Evolutionary conservation across 2,113 vertebrate genomes (phyloP).

Genomic region (Saiga tatarica): DNA sequence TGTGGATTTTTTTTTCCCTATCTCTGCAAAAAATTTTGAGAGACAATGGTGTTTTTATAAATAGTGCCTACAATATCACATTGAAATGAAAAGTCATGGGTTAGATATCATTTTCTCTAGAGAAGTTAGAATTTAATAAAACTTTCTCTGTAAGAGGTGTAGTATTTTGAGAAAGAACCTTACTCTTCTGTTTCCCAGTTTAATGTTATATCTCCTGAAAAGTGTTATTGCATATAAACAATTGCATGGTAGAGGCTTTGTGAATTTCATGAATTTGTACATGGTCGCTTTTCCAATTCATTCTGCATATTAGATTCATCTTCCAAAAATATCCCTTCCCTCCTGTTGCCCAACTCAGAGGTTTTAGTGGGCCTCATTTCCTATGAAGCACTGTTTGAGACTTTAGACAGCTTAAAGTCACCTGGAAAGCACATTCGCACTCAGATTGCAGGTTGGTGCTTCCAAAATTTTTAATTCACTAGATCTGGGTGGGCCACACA

Average conservation of each 20-base stretch:
- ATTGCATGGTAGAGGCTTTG: neutral
- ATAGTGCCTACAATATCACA: neutral
- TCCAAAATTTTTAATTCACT: neutral
- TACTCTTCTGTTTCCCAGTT: constrained; percentile 1
- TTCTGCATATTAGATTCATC: neutral
- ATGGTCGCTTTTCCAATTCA: neutral
- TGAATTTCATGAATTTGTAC: neutral
- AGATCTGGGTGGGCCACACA: neutral
- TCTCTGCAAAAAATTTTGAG: neutral
- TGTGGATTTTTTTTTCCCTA: neutral
- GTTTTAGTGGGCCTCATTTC: neutral
- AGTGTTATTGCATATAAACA: neutral
- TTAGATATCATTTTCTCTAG: neutral
- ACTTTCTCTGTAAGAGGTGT: neutral
- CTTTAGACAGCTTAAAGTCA: neutral
- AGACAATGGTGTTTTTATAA: neutral
- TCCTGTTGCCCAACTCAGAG: neutral
- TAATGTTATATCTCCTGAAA: neutral
- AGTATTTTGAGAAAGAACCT: neutral
- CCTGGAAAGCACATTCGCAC: neutral
- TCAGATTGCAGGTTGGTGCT: neutral
- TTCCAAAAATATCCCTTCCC: neutral
- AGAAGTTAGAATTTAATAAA: constrained; percentile 31
- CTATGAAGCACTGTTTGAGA: neutral
- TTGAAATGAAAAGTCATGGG: constrained; percentile 19